Evolutionary conservation across 2,888 invertebrate genomes (phyloP).

Genomic region (Seira ritae): DNA sequence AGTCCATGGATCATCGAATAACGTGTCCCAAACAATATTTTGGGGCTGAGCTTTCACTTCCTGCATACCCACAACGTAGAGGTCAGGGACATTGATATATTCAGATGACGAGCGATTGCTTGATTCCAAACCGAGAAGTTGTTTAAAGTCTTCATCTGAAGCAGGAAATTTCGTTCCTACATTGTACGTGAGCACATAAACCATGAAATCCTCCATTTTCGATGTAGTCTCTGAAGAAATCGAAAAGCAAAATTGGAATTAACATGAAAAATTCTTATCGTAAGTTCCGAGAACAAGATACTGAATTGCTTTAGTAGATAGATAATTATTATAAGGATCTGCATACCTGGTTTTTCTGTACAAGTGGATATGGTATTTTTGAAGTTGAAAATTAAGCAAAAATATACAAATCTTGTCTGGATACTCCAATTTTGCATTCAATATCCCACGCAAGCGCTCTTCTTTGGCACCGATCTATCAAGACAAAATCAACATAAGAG

Average conservation of each 20-base stretch:
- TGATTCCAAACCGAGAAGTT: conserved; percentile 82
- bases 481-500: too few relatives aligned
- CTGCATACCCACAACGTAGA: conserved; percentile 91
- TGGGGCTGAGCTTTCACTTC: conserved; percentile 93
- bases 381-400: background rate
- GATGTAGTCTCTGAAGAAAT: too few relatives aligned
- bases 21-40: conserved; percentile 86
- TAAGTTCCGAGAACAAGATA: too few relatives aligned
- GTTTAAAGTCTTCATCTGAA: conserved; percentile 85
- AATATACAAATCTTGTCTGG: too few relatives aligned
- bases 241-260: too few relatives aligned
- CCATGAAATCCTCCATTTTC: conserved; percentile 73
- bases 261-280: too few relatives aligned
- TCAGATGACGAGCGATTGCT: conserved; percentile 77
- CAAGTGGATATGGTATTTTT: background rate
- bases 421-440: too few relatives aligned
- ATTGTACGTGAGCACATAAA: conserved; percentile 93
- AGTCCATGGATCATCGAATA: conserved; percentile 92
- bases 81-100: conserved; percentile 85
- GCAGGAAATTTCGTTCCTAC: conserved; percentile 84
- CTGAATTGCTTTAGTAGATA: too few relatives aligned
- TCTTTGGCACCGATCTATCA: too few relatives aligned
- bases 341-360: background rate
- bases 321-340: too few relatives aligned
- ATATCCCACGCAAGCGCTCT: too few relatives aligned